phyloP scores from a whole-genome alignment of 2,888 invertebrate species.

The Microdon myrmicae region DNA sequence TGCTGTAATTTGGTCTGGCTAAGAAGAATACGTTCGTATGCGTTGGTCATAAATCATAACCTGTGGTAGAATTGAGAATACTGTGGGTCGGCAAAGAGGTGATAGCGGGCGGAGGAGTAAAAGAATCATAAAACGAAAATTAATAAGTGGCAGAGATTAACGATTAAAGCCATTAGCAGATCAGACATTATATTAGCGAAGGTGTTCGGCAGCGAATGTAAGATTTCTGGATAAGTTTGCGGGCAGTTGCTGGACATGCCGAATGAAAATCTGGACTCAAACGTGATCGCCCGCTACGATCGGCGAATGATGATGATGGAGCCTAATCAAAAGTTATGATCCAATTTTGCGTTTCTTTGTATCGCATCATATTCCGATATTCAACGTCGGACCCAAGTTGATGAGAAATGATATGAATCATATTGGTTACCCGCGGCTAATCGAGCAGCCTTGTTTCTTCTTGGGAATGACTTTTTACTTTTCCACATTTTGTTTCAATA shows the following conservation, averaged over 20 bases:
- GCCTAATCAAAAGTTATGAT: constrained; percentile 28
- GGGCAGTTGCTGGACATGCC: constrained; percentile 10
- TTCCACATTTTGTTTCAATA: too few species aligned
- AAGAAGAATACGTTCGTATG: constrained; percentile 32
- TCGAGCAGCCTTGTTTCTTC: too few species aligned
- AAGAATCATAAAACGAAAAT: constrained; percentile 50
- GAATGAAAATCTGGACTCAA: constrained; percentile 16
- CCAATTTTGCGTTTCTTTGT: too few species aligned
- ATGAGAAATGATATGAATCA: too few species aligned
- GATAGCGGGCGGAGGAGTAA: too few species aligned
- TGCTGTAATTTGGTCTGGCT: constrained; percentile 38
- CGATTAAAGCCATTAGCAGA: constrained; percentile 49
- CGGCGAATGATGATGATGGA: constrained; percentile 23
- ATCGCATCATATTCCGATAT: too few species aligned
- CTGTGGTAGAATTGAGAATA: too few species aligned
- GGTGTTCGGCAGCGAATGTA: constrained; percentile 37
- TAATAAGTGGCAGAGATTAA: constrained; percentile 52
- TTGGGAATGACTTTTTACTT: too few species aligned
- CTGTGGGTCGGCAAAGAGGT: too few species aligned
- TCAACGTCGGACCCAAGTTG: too few species aligned
- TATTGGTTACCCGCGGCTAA: too few species aligned
- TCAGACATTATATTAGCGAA: constrained; percentile 38
- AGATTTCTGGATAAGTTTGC: constrained; percentile 29
- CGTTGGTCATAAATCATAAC: constrained; percentile 44
- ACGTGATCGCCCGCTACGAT: constrained; percentile 13